These are phyloP conservation scores for Mythimna lalbum DNA, from an alignment of 2,888 invertebrate species.

Conservation along the genomic window DNA sequence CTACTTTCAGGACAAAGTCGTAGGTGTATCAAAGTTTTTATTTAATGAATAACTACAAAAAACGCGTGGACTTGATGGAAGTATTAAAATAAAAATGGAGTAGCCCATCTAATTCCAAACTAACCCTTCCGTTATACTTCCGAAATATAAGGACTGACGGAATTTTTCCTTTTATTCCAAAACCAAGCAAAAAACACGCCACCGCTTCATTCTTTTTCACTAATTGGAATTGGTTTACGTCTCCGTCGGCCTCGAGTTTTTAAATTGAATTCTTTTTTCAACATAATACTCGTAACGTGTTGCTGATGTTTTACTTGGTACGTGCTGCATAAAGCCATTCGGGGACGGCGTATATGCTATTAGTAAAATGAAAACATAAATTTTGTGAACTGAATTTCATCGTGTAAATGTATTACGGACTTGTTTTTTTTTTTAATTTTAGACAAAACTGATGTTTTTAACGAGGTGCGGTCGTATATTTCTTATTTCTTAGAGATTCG, in stretches of 20 bases:
- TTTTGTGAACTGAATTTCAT: slow-evolving; percentile 42
- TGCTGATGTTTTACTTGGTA: slow-evolving; percentile 49
- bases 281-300: slow-evolving; percentile 47
- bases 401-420: slow-evolving; percentile 33
- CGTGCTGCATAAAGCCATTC: slow-evolving; percentile 47
- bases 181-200: slow-evolving; percentile 47
- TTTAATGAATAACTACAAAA: neutral
- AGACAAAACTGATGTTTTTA: slow-evolving; percentile 23
- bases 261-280: slow-evolving; percentile 58
- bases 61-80: neutral
- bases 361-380: slow-evolving; percentile 60
- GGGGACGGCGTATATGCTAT: slow-evolving; percentile 48
- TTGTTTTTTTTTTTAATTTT: slow-evolving; percentile 46
- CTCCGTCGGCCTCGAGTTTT: slow-evolving; percentile 55
- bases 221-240: slow-evolving; percentile 63
- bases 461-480: slow-evolving; percentile 3
- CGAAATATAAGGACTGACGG: slow-evolving; percentile 10
- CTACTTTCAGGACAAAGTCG: too few relatives aligned
- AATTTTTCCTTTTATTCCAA: slow-evolving; percentile 31
- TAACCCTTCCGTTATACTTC: slow-evolving; percentile 2
- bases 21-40: neutral
- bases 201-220: slow-evolving; percentile 58
- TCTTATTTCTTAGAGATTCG: neutral
- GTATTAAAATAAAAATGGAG: neutral
- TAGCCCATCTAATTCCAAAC: neutral